These are phyloP conservation scores for Rhynchomys soricoides DNA, from an alignment of 2,113 vertebrate species.

Conservation along the genomic window DNA sequence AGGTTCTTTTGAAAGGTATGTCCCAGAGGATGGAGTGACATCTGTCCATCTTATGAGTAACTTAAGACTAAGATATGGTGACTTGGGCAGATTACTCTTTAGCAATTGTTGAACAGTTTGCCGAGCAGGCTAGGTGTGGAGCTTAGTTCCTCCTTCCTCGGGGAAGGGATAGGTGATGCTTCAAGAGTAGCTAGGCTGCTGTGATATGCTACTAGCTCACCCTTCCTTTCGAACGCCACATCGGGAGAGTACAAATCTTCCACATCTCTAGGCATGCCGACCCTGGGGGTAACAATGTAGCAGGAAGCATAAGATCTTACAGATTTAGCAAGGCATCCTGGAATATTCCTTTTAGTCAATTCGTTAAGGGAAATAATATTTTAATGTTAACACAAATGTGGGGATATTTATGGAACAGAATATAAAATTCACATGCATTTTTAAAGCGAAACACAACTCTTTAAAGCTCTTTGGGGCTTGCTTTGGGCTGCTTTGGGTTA, in stretches of 20 bases:
- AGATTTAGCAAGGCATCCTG: neutral
- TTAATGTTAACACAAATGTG: constrained; percentile 68
- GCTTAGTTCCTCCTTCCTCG: neutral
- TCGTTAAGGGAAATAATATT: constrained; percentile 52
- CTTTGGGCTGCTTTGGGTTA: constrained; percentile 57
- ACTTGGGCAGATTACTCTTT: neutral
- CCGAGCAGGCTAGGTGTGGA: neutral
- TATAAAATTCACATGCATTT: constrained; percentile 74
- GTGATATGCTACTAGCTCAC: neutral
- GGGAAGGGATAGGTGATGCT: neutral
- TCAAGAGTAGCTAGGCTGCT: neutral
- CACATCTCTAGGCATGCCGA: neutral
- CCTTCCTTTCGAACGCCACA: neutral
- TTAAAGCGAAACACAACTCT: constrained; percentile 67
- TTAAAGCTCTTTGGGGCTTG: constrained; percentile 65
- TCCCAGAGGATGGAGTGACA: neutral
- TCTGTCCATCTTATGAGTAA: neutral
- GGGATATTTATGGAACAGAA: constrained; percentile 71
- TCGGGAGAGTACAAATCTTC: neutral
- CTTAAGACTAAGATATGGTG: neutral
- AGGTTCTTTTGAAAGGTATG: neutral
- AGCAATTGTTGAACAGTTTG: neutral
- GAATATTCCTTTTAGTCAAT: constrained; percentile 43
- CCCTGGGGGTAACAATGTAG: neutral
- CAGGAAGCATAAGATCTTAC: neutral